Conservation (phyloP, 2,113 vertebrate species). For the Rhineura floridana region DNA sequence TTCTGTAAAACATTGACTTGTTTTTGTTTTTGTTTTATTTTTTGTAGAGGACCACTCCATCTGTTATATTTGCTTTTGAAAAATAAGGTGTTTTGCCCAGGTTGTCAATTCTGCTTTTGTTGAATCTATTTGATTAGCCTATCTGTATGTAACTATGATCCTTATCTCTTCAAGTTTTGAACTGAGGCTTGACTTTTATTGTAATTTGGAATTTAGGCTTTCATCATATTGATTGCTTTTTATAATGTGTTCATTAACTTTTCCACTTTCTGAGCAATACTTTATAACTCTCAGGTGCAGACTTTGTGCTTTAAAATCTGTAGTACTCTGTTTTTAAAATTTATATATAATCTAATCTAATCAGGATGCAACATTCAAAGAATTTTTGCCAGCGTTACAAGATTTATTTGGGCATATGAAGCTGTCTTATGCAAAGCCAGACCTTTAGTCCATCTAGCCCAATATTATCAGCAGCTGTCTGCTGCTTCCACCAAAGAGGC, state of each 20-base stretch:
- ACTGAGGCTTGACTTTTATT: background rate
- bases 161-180: background rate
- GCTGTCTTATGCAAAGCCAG: background rate
- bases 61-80: background rate
- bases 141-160: background rate
- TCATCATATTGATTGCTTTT: background rate
- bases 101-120: background rate
- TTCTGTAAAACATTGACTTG: background rate
- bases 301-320: constrained; percentile 2
- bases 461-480: background rate
- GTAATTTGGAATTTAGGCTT: constrained; percentile 21
- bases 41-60: background rate
- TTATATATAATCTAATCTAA: too few species aligned
- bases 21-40: background rate
- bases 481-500: background rate
- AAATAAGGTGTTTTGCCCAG: constrained; percentile 3
- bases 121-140: constrained; percentile 4
- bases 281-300: constrained; percentile 1
- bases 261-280: background rate
- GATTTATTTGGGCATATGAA: background rate
- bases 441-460: too few species aligned
- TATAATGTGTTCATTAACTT: background rate
- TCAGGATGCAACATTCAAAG: background rate
- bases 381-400: background rate
- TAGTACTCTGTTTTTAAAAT: background rate